A percentile compares a stretch with the other conserved stretches of the same genome.
These are phyloP conservation scores for Holothuria glaberrima DNA, from an alignment of 35 echinoderm and acorn worm genomes.

Conservation along the genomic window DNA sequence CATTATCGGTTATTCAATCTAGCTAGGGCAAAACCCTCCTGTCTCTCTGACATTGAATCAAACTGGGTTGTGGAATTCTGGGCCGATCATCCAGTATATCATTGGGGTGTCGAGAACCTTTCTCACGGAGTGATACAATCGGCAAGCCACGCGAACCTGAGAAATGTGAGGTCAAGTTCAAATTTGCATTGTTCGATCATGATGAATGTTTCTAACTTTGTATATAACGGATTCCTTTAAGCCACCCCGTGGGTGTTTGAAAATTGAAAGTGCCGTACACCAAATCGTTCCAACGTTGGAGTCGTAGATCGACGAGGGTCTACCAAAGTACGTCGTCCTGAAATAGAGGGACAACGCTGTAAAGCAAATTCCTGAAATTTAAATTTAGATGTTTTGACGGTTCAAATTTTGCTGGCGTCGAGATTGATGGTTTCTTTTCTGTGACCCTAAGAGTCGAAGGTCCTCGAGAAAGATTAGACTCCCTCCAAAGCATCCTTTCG, in stretches of 20 bases:
- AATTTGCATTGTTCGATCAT: slow-evolving; percentile 16
- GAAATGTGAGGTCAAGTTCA: slow-evolving; percentile 22
- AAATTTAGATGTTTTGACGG: slow-evolving; percentile 49
- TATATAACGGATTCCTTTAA: slow-evolving; percentile 19
- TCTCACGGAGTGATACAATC: too few relatives aligned
- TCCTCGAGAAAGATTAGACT: background rate
- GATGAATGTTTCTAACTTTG: slow-evolving; percentile 40
- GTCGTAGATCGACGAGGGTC: background rate
- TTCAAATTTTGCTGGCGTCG: background rate
- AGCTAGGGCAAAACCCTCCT: too few relatives aligned
- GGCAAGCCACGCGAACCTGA: too few relatives aligned
- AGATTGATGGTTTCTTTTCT: slow-evolving; percentile 26
- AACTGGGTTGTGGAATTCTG: too few relatives aligned
- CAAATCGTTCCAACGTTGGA: background rate
- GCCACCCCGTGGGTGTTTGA: slow-evolving; percentile 42
- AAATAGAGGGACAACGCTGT: slow-evolving; percentile 6
- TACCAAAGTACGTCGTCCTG: background rate
- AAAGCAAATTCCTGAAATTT: slow-evolving; percentile 47
- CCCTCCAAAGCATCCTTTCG: slow-evolving; percentile 19
- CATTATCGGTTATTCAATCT: too few relatives aligned
- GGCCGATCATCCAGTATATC: too few relatives aligned
- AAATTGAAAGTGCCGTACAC: background rate
- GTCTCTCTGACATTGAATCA: too few relatives aligned
- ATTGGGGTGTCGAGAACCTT: too few relatives aligned
- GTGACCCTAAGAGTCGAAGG: background rate